Percentiles rank a stretch among this genome's conserved stretches.
phyloP scores from a whole-genome alignment of 2,797 vertebrate genomes.

The Macropodus opercularis region DNA sequence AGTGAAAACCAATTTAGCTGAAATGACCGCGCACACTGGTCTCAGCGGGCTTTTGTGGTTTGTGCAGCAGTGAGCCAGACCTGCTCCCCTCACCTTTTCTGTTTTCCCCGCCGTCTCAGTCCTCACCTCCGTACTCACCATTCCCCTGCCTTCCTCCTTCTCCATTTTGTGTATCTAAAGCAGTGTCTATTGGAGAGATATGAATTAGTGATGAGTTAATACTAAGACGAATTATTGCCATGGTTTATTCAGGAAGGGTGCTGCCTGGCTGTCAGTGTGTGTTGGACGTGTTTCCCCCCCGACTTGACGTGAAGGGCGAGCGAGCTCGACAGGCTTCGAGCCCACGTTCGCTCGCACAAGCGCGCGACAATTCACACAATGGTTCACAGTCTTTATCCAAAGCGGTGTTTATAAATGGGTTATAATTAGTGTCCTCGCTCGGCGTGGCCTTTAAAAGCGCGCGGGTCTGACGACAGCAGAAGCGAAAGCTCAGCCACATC shows the following conservation, averaged over 20 bases:
- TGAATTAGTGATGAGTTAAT: slow-evolving; percentile 76
- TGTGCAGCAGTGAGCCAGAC: slow-evolving; percentile 28
- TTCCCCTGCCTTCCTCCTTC: slow-evolving; percentile 14
- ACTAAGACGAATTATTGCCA: slow-evolving; percentile 67
- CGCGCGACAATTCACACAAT: not conserved
- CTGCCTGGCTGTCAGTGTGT: slow-evolving; percentile 26
- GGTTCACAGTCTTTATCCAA: slow-evolving; percentile 4
- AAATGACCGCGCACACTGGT: slow-evolving; percentile 35
- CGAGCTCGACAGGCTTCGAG: slow-evolving; percentile 21
- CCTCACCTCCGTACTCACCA: slow-evolving; percentile 18
- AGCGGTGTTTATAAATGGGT: slow-evolving; percentile 36
- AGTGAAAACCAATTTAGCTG: slow-evolving; percentile 52
- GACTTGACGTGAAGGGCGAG: slow-evolving; percentile 25
- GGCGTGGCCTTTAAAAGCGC: slow-evolving; percentile 29
- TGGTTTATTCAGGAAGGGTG: slow-evolving; percentile 68
- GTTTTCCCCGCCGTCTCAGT: slow-evolving; percentile 32
- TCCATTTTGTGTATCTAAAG: slow-evolving; percentile 41
- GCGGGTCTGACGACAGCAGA: slow-evolving; percentile 25
- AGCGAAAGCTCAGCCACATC: slow-evolving; percentile 16
- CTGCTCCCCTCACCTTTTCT: slow-evolving; percentile 36
- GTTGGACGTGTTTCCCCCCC: slow-evolving; percentile 17
- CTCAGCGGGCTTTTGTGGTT: slow-evolving; percentile 30
- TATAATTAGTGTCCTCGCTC: slow-evolving; percentile 22
- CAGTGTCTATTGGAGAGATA: slow-evolving; percentile 49
- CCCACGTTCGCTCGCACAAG: not conserved